Evolutionary conservation across 2,113 vertebrate species (phyloP), one percentile per base, ranked within the genome.

Genomic region (Grus americana): DNA sequence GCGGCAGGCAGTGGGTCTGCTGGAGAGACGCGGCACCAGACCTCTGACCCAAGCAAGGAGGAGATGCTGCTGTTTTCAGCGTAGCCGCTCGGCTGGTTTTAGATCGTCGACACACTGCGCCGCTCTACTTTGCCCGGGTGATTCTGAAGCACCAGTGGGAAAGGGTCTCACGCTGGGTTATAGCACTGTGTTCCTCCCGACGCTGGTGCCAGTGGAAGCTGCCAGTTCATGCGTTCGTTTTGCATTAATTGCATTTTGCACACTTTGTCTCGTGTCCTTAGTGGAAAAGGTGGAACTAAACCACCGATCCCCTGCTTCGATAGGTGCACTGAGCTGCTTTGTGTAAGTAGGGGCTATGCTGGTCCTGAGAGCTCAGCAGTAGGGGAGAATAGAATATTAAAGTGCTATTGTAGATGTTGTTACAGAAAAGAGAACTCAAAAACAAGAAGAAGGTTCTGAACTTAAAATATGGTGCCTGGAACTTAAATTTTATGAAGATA

Each of bases 251-350:
- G 22, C 7, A 3, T 38, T 59, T 36, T n/a, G 15, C 78, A 58
- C n/a, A 0, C 15, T 49, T 44, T 20, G 55, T 30, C 49, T 76
- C 5, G 0, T 11, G 26, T 49, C 59, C n/a, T 61, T 9, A 14
- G 40, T 34, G 46, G n/a, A 22, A 30, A 65, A 76, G 11, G 47
- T 78, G 70, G 47, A 30, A 15, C 15, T 42, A 3, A 55, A n/a
- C 0, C 52, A 1, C 8, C 6, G 2, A 23, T 18, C 6, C 24
- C 52, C 36, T 14, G 52, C 62, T 27, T 44, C 11, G 3, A 0
- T 6, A 16, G 36, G 15, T 50, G 76, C 29, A 1, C 81, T 14
- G 62, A 10, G 72, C 83, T 74, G 70, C 59, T 40, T 24, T 0
- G 0, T 15, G 26, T 26, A 20, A 18, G 6, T 12, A 13, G n/a